Evolutionary conservation across 2,113 vertebrate species (phyloP), one percentile per base, ranked within the genome.

Genomic region (Rutilus rutilus): DNA sequence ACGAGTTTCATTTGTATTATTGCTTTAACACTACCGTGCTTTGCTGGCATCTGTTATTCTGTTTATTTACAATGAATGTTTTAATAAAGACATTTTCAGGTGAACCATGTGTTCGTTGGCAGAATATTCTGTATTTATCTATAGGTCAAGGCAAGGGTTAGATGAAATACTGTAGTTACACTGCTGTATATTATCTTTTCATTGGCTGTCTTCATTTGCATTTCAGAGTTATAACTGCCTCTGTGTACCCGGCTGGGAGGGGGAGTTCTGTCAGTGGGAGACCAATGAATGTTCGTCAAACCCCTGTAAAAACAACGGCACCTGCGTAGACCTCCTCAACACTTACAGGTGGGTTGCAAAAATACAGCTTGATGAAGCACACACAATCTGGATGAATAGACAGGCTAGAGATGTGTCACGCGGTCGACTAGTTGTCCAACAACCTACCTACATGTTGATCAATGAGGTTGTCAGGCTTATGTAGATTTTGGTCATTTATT

Each of bases 301-400:
- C 30, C 95, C 95, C 76, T 97, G 95, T 89, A 91, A 94, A 92
- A 97, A 96, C 89, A 96, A 94, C 23, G 94, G 92, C 84, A 95
- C 93, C 86, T 97, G 95, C 87, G 88, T 19, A 54, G 94, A 96
- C 91, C 94, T 97, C 85, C 93, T 94, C 90, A 93, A 94, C 87
- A 75, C 86, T 89, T 97, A 95, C 90, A 89, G 17, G 95, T 97
- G 93, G 82, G 92, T 90, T 90, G 69, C 33, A 67, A 10, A 78
- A 74, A 69, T 21, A 78, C 36, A 57, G 64, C 23, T 17, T 85
- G 33, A 23, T 9, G 17, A 1, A 25, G n/a, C 12, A 82, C 14
- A 52, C 45, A 7, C 52, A 52, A 21, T 47, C 39, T 52, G n/a
- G 3, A 39, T 42, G 33, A 57, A 60, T 42, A 17, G 47, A 78